These are phyloP conservation scores for Datnioides undecimradiatus DNA, from an alignment of 2,113 vertebrate genomes.

Conservation along the genomic window DNA sequence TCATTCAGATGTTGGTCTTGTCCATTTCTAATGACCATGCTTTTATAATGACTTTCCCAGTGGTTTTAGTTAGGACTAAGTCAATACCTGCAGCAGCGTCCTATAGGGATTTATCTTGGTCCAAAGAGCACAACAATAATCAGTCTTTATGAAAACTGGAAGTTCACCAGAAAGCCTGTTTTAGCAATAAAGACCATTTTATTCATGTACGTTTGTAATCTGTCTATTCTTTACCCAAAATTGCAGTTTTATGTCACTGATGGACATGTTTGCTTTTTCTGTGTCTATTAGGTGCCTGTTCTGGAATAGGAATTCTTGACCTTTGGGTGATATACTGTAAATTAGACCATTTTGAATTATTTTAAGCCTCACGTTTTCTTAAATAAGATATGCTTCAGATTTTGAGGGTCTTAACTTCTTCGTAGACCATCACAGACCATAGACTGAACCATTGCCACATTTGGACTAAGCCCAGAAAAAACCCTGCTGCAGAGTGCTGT, in stretches of 20 bases:
- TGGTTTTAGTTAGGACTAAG: background rate
- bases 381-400: background rate
- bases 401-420: background rate
- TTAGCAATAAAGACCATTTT: background rate
- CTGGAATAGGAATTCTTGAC: background rate
- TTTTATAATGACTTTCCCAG: background rate
- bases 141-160: slow-evolving; percentile 6
- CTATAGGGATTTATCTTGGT: slow-evolving; percentile 2
- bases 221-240: background rate
- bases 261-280: too few relatives aligned
- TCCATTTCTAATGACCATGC: background rate
- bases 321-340: background rate
- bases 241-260: too few relatives aligned
- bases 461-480: background rate
- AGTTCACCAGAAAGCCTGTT: background rate
- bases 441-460: background rate
- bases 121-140: slow-evolving; percentile 5
- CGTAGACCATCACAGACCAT: background rate
- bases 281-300: background rate
- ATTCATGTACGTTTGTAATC: background rate
- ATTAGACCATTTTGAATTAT: background rate
- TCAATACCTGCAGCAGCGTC: slow-evolving; percentile 6
- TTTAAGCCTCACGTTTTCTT: background rate
- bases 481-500: background rate
- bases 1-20: background rate